phyloP scores from a whole-genome alignment of 2,113 vertebrate species.

The Passer montanus region DNA sequence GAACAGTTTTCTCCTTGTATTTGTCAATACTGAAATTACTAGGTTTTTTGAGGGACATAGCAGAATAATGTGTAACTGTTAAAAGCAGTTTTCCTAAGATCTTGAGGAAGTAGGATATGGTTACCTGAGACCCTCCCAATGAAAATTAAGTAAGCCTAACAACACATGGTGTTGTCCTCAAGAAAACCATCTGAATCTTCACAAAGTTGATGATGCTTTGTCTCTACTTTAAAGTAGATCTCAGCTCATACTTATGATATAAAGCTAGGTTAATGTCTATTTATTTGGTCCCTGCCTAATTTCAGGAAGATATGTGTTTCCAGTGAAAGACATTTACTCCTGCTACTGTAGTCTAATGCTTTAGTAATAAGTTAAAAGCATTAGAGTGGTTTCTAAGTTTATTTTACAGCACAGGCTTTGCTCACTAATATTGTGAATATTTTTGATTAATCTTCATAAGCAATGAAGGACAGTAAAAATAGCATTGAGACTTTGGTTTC shows the following conservation, averaged over 20 bases:
- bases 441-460: not conserved
- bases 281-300: not conserved
- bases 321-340: not conserved
- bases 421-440: not conserved
- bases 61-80: not conserved
- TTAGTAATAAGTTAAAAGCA: not conserved
- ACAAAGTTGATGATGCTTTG: not conserved
- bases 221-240: not conserved
- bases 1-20: not conserved
- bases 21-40: not conserved
- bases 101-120: not conserved
- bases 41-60: not conserved
- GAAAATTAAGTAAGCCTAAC: not conserved
- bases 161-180: not conserved
- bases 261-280: not conserved
- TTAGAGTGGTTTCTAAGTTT: not conserved
- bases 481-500: not conserved
- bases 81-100: not conserved
- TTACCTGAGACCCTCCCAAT: not conserved
- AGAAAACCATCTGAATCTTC: not conserved
- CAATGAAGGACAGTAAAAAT: not conserved
- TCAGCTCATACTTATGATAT: not conserved
- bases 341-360: not conserved
- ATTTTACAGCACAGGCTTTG: not conserved
- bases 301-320: not conserved